Percentiles rank a stretch among this genome's conserved stretches.
These are phyloP conservation scores for Yponomeuta cagnagella DNA, from an alignment of 2,888 invertebrate species.

Conservation along the genomic window DNA sequence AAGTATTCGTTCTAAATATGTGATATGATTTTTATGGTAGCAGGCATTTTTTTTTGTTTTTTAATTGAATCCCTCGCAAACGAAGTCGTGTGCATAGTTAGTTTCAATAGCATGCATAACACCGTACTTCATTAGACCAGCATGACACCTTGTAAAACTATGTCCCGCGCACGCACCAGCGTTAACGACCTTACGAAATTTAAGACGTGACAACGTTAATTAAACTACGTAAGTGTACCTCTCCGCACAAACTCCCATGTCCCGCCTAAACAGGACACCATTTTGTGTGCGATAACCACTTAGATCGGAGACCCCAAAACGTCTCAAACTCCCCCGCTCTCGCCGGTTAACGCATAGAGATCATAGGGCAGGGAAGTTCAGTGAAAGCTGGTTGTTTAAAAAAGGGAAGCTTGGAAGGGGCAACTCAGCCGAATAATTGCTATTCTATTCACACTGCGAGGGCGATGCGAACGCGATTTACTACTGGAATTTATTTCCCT, in stretches of 20 bases:
- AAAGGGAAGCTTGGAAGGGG: slow-evolving; percentile 21
- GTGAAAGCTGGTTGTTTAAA: slow-evolving; percentile 14
- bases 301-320: not conserved
- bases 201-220: slow-evolving; percentile 54
- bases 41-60: no score
- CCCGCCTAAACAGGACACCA: slow-evolving; percentile 15
- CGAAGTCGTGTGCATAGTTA: no score
- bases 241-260: slow-evolving; percentile 22
- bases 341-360: not conserved
- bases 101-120: no score
- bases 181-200: slow-evolving; percentile 26
- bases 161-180: slow-evolving; percentile 22
- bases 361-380: not conserved
- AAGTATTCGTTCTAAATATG: no score
- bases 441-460: slow-evolving; percentile 75
- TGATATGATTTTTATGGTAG: no score
- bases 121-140: no score
- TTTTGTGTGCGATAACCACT: slow-evolving; percentile 7
- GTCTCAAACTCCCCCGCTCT: not conserved
- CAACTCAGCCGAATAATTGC: slow-evolving; percentile 75
- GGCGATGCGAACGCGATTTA: slow-evolving; percentile 53
- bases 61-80: no score
- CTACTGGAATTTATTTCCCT: slow-evolving; percentile 71
- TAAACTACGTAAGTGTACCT: slow-evolving; percentile 48
- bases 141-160: slow-evolving; percentile 13